phyloP scores from a whole-genome alignment of 1,140 invertebrate species.

The Drosophila funebris region DNA sequence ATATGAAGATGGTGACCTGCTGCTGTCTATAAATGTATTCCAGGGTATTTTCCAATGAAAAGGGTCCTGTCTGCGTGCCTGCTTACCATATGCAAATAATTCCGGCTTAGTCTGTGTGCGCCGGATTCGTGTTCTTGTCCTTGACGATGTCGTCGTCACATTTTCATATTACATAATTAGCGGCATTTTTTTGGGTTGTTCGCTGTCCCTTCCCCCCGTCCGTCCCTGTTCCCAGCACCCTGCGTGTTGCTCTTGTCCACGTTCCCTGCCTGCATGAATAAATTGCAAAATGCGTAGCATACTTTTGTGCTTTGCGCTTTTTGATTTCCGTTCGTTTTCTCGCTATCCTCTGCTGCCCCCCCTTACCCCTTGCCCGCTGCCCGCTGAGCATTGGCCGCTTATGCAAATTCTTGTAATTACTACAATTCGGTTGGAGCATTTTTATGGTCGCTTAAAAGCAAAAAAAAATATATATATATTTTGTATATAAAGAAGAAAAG shows the following conservation, averaged over 20 bases:
- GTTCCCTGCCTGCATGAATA: slow-evolving; percentile 58
- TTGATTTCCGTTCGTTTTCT: slow-evolving; percentile 73
- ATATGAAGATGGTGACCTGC: too few species aligned
- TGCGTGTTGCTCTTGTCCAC: neutral
- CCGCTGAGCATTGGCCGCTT: slow-evolving; percentile 35
- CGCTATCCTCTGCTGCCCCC: too few species aligned
- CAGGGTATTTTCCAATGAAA: slow-evolving; percentile 29
- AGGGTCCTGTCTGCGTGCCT: slow-evolving; percentile 43
- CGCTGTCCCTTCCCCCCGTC: slow-evolving; percentile 2
- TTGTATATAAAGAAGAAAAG: neutral
- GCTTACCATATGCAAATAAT: slow-evolving; percentile 78
- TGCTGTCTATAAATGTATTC: too few species aligned
- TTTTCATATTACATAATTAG: slow-evolving; percentile 82
- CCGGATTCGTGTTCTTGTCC: slow-evolving; percentile 36
- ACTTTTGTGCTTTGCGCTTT: slow-evolving; percentile 77
- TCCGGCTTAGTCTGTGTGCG: slow-evolving; percentile 21
- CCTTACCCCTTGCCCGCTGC: neutral
- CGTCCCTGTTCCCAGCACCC: neutral
- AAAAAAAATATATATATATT: slow-evolving; percentile 30
- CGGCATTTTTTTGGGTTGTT: slow-evolving; percentile 40
- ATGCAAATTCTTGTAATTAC: slow-evolving; percentile 82
- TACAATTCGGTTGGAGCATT: slow-evolving; percentile 81
- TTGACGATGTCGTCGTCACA: slow-evolving; percentile 58
- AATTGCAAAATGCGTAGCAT: slow-evolving; percentile 79
- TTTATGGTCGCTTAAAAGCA: slow-evolving; percentile 65